These are phyloP conservation scores for Hydractinia echinata DNA, from an alignment of 30 jellyfish, hydroid and myxozoan species.

Conservation along the genomic window DNA sequence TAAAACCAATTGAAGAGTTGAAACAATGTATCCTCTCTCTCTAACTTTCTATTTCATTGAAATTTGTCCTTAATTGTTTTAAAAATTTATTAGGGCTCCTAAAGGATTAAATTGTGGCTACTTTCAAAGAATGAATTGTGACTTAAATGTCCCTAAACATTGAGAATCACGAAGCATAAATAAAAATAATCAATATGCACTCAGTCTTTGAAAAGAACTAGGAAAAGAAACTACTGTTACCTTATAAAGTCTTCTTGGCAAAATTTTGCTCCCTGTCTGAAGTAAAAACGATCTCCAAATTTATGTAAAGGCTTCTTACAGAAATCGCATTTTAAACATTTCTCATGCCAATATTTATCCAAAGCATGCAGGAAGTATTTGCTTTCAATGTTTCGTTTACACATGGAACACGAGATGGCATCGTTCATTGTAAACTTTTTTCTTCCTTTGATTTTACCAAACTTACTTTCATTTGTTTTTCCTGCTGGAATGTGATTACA, in stretches of 20 bases:
- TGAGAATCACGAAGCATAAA: too few relatives aligned
- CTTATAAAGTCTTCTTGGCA: constrained; percentile 41
- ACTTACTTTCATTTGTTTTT: too few relatives aligned
- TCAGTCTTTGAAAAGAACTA: not conserved
- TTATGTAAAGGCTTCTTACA: constrained; percentile 34
- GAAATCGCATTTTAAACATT: constrained; percentile 42
- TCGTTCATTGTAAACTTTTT: not conserved
- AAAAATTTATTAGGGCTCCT: too few relatives aligned
- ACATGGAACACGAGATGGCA: constrained; percentile 21
- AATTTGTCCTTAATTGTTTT: too few relatives aligned
- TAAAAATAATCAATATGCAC: not conserved
- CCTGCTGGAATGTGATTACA: too few relatives aligned
- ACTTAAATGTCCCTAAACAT: too few relatives aligned
- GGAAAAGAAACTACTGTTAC: constrained; percentile 7
- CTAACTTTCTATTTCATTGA: too few relatives aligned
- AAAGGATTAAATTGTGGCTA: too few relatives aligned
- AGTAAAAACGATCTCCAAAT: constrained; percentile 26
- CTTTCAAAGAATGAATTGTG: too few relatives aligned
- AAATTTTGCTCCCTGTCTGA: constrained; percentile 33
- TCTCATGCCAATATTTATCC: constrained; percentile 39
- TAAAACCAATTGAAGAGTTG: too few relatives aligned
- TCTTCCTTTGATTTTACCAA: too few relatives aligned
- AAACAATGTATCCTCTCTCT: too few relatives aligned
- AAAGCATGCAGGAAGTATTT: constrained; percentile 30
- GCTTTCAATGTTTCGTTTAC: constrained; percentile 6